Evolutionary conservation across 2,113 vertebrate genomes (phyloP), one percentile per base, ranked within the genome.

Genomic region (Poecilia latipinna): DNA sequence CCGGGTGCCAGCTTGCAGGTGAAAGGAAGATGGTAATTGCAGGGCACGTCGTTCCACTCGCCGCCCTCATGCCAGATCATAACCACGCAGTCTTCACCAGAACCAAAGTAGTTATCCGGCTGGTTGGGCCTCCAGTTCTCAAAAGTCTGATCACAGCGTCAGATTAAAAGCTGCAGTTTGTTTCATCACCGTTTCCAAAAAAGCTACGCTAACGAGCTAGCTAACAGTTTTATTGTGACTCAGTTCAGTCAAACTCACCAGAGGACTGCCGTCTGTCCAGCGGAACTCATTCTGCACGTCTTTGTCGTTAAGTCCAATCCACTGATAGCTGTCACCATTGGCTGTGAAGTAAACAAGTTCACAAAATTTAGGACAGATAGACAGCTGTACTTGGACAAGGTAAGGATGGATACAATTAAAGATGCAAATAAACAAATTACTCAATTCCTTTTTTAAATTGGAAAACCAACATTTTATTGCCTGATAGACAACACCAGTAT

Each of bases 91-190:
- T 99, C 96, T 88, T 99, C 97, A 0, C 91, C 95, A 0, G 94
- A 94, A 22, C 94, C 90, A 4, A 97, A 97, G 93, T 98, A 98
- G 88, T 96, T 96, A 70, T 98, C 96, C 0, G 98, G 97, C 84
- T 98, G 97, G 90, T 96, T 97, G 57, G 96, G 96, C 73, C 96
- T 90, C 98, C 98, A 99, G 90, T 98, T 98, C 93, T 96, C 95
- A 61, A 94, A 98, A 90, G 93, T 93, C 97, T 98, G 92, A 74
- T 35, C 4, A 65, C 0, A 60, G 24, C 1, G 68, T 63, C 15
- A 32, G 10, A 17, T 19, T 35, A 24, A 48, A 15, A 74, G 12
- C 19, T 33, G 4, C 17, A n/a, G 35, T 10, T 12, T 2, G 33
- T 33, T 32, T 61, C 19, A 44, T 11, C 26, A 26, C 12, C 35